phyloP scores from a whole-genome alignment of 92 coral and sea anemone species.

The Epizoanthus rinbou region DNA sequence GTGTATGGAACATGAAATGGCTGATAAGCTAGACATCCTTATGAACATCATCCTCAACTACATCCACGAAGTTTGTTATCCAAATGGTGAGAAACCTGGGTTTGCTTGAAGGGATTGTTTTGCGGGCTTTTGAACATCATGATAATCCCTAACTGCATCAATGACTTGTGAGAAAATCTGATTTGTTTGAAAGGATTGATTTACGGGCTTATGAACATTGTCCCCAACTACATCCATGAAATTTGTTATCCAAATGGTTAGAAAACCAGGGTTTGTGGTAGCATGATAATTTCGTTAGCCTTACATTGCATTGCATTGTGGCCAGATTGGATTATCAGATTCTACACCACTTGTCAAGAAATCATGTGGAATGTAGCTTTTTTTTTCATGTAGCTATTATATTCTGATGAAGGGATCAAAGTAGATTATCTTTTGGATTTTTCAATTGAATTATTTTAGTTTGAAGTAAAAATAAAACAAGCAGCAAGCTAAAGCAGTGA shows the following conservation, averaged over 20 bases:
- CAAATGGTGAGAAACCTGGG: constrained; percentile 66
- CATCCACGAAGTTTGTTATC: constrained; percentile 64
- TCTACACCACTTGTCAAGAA: too few relatives aligned
- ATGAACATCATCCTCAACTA: constrained; percentile 72
- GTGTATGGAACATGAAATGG: constrained; percentile 83
- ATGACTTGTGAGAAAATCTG: too few relatives aligned
- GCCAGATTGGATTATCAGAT: too few relatives aligned
- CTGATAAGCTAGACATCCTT: constrained; percentile 79
- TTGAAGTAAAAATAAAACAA: too few relatives aligned
- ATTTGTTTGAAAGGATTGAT: too few relatives aligned
- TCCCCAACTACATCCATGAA: constrained; percentile 61
- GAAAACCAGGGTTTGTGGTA: neutral
- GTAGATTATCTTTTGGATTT: neutral
- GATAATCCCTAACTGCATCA: too few relatives aligned
- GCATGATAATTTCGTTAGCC: too few relatives aligned
- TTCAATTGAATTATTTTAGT: too few relatives aligned
- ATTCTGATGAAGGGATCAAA: neutral
- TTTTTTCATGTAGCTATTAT: neutral
- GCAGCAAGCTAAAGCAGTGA: too few relatives aligned
- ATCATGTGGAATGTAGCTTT: too few relatives aligned
- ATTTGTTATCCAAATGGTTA: constrained; percentile 79
- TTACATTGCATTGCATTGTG: too few relatives aligned
- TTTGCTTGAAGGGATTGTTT: neutral
- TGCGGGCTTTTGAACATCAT: too few relatives aligned
- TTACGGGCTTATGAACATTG: constrained; percentile 60